Conservation (phyloP, 2,888 invertebrate species). For the Enchytraeus crypticus region DNA sequence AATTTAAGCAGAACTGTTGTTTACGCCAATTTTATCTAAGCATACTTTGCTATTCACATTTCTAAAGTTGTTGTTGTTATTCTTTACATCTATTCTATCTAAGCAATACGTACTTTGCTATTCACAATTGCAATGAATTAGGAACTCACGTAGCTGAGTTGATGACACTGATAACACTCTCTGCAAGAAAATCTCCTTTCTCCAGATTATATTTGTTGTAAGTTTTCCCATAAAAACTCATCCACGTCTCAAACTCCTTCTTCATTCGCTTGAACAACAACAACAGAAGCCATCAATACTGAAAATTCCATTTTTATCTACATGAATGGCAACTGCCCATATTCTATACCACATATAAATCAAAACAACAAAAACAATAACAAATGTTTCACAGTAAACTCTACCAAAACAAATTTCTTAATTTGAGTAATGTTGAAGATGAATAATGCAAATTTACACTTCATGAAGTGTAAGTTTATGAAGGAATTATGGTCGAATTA, state of each 20-base stretch:
- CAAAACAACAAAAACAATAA: neutral
- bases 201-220: conserved; percentile 72
- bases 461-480: too few species aligned
- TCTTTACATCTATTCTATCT: too few species aligned
- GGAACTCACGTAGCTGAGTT: conserved; percentile 66
- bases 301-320: neutral
- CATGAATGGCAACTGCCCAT: neutral
- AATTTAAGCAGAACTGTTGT: too few species aligned
- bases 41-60: too few species aligned
- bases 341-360: too few species aligned
- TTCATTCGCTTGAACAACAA: conserved; percentile 68
- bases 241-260: conserved; percentile 80
- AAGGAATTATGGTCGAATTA: too few species aligned
- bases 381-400: neutral
- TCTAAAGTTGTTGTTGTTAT: too few species aligned
- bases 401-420: neutral
- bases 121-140: too few species aligned
- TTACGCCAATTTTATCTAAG: too few species aligned
- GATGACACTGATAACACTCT: conserved; percentile 85
- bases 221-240: conserved; percentile 94
- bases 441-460: too few species aligned
- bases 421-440: too few species aligned
- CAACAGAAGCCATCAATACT: neutral
- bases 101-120: too few species aligned
- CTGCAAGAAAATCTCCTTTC: conserved; percentile 87